phyloP scores from a whole-genome alignment of 2,113 vertebrate species.

The Coracopsis vasa region DNA sequence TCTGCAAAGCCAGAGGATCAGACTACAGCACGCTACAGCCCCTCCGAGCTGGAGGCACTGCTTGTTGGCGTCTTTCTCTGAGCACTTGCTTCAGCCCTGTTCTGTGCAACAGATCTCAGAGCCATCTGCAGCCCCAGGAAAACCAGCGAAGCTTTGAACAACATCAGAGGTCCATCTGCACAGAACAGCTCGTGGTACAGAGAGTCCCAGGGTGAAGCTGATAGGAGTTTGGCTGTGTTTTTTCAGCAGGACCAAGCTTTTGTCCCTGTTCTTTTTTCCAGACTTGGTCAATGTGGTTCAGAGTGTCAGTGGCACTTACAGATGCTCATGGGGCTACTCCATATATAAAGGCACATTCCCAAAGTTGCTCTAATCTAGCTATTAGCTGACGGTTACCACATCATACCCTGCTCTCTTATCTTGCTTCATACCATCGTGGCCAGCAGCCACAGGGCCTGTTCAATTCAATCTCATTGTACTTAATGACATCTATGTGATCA shows the following conservation, averaged over 20 bases:
- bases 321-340: background rate
- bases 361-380: background rate
- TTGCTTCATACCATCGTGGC: background rate
- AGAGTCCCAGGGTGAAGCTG: background rate
- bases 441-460: background rate
- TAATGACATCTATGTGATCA: background rate
- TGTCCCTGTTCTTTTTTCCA: background rate
- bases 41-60: accelerated
- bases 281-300: background rate
- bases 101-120: background rate
- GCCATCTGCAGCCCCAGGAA: background rate
- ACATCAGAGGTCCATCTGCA: background rate
- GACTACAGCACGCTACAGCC: background rate
- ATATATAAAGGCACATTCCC: background rate
- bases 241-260: background rate
- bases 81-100: background rate
- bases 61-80: background rate
- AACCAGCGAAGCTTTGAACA: background rate
- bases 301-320: background rate
- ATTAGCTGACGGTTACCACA: background rate
- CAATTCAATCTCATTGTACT: background rate
- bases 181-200: accelerated
- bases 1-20: background rate
- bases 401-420: background rate
- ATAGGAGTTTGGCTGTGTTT: background rate